Conservation (phyloP, 2,888 invertebrate genomes). For the Sarcophaga rosellei region DNA sequence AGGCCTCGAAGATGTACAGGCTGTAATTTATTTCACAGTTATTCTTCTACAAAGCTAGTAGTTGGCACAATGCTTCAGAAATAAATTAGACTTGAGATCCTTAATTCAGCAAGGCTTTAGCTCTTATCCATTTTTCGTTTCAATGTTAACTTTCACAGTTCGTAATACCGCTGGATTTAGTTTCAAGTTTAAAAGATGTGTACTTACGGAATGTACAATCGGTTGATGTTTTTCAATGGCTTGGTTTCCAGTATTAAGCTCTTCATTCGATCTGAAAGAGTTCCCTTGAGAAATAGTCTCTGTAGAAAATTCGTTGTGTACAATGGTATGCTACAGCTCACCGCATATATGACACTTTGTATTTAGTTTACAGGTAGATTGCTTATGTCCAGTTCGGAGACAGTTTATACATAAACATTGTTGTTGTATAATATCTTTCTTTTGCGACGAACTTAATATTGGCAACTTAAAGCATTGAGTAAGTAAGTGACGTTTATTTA, state of each 20-base stretch:
- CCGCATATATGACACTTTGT: slow-evolving; percentile 5
- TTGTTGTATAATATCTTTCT: slow-evolving; percentile 41
- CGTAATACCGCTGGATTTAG: slow-evolving; percentile 12
- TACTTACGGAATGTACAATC: not conserved
- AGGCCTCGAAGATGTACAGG: not conserved
- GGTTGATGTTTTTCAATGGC: not conserved
- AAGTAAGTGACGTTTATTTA: slow-evolving; percentile 42
- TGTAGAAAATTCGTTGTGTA: slow-evolving; percentile 12
- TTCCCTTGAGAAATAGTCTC: not conserved
- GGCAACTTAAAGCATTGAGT: slow-evolving; percentile 57
- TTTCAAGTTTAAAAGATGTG: not conserved
- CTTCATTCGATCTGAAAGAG: not conserved
- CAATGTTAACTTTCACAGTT: slow-evolving; percentile 19
- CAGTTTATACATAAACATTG: slow-evolving; percentile 44
- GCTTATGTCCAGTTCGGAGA: slow-evolving; percentile 44
- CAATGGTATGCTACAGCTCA: not conserved
- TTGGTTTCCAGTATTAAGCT: not conserved
- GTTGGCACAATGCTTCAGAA: slow-evolving; percentile 25
- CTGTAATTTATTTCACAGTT: slow-evolving; percentile 29
- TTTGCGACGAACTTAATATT: slow-evolving; percentile 30
- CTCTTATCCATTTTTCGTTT: slow-evolving; percentile 4
- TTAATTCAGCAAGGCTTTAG: slow-evolving; percentile 48
- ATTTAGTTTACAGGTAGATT: slow-evolving; percentile 29
- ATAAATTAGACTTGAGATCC: slow-evolving; percentile 46
- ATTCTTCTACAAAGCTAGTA: slow-evolving; percentile 31